These are phyloP conservation scores for Psophia crepitans DNA, from an alignment of 2,113 vertebrate species.

Conservation along the genomic window DNA sequence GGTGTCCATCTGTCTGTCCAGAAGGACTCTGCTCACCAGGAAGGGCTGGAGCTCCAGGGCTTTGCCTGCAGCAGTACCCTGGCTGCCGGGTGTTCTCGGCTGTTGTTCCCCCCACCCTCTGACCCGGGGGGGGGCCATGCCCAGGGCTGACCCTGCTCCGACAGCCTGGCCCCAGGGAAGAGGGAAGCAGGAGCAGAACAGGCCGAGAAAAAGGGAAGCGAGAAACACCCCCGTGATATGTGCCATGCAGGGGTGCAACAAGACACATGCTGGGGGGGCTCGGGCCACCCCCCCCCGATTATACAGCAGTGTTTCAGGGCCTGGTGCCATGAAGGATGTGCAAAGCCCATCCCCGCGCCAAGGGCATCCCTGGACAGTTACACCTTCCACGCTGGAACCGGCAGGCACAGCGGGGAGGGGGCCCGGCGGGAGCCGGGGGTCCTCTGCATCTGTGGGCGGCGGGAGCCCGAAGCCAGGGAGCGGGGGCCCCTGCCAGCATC, in stretches of 20 bases:
- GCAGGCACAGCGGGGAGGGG: too few relatives aligned
- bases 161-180: neutral
- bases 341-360: neutral
- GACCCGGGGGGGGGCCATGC: rapidly evolving
- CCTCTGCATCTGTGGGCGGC: neutral
- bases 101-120: too few relatives aligned
- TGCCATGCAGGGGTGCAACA: too few relatives aligned
- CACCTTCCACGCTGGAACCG: neutral
- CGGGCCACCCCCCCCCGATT: too few relatives aligned
- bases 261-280: rapidly evolving
- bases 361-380: neutral
- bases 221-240: rapidly evolving
- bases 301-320: neutral
- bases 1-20: neutral
- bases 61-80: neutral
- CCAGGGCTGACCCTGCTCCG: neutral
- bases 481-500: neutral
- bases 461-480: neutral
- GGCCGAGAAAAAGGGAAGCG: neutral
- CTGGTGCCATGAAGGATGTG: rapidly evolving
- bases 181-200: neutral
- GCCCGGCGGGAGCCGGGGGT: neutral
- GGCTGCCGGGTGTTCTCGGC: neutral
- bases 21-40: neutral
- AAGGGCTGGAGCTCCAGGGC: neutral